Evolutionary conservation across 2,797 vertebrate species (phyloP).

Genomic region (Ataeniobius toweri): DNA sequence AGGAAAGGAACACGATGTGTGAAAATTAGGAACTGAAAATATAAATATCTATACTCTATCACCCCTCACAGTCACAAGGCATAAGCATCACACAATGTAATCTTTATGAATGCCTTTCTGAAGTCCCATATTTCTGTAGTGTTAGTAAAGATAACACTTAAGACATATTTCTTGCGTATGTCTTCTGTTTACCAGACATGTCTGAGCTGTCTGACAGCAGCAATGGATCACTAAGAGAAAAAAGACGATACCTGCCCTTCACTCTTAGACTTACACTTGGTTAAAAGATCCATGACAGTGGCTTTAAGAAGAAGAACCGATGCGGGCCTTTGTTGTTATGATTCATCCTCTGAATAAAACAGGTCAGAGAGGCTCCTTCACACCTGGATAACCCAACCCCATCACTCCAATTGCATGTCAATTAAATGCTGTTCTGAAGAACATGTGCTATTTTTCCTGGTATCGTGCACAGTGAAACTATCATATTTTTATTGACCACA

Average conservation of each 20-base stretch:
- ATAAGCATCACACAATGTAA: neutral
- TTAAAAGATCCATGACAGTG: neutral
- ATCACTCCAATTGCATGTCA: neutral
- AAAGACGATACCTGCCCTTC: neutral
- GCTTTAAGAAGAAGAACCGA: neutral
- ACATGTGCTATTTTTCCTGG: neutral
- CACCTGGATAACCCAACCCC: neutral
- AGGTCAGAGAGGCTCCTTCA: neutral
- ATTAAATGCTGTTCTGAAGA: neutral
- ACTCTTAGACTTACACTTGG: neutral
- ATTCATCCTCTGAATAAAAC: conserved; percentile 8
- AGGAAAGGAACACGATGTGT: neutral
- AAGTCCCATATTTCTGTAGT: neutral
- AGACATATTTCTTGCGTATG: neutral
- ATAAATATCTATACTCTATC: neutral
- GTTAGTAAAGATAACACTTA: neutral
- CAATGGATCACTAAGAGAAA: conserved; percentile 1
- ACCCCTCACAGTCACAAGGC: neutral
- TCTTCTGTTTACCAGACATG: neutral
- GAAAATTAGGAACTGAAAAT: neutral
- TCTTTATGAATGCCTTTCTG: neutral
- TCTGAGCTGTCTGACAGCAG: conserved; percentile 11
- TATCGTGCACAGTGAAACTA: neutral
- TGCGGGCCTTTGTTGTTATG: neutral
- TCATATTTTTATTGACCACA: neutral